Conservation (phyloP, 2,797 vertebrate species). For the Schizothorax lantsangensis region DNA sequence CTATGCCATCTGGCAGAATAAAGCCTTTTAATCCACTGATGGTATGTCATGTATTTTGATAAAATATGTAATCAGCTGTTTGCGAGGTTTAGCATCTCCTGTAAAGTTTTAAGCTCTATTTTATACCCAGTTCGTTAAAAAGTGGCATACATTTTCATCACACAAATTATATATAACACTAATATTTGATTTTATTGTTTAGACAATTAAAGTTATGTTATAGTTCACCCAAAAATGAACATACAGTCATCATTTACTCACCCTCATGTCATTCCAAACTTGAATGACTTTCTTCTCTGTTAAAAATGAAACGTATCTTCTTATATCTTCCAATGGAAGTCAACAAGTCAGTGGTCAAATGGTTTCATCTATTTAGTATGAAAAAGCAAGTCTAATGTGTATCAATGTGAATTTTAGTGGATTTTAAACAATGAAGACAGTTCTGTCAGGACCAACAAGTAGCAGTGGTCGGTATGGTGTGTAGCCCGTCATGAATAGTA, state of each 20-base stretch:
- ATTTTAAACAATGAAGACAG: no score
- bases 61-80: not conserved
- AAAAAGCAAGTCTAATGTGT: not conserved
- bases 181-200: no score
- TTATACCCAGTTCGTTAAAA: not conserved
- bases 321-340: no score
- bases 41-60: not conserved
- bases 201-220: not conserved
- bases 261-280: not conserved
- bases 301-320: no score
- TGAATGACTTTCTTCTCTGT: not conserved
- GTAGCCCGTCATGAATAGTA: no score
- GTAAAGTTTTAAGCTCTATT: not conserved
- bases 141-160: not conserved
- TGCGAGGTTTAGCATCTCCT: not conserved
- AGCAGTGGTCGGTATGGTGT: no score
- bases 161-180: not conserved
- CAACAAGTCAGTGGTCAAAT: not conserved
- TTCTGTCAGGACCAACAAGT: no score
- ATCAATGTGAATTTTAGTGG: not conserved
- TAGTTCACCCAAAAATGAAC: not conserved
- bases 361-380: not conserved
- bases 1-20: not conserved
- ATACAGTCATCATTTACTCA: not conserved
- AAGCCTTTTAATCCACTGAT: slow-evolving; percentile 17